Conservation (phyloP, 2,113 vertebrate species). For the Hiodon tergisus region DNA sequence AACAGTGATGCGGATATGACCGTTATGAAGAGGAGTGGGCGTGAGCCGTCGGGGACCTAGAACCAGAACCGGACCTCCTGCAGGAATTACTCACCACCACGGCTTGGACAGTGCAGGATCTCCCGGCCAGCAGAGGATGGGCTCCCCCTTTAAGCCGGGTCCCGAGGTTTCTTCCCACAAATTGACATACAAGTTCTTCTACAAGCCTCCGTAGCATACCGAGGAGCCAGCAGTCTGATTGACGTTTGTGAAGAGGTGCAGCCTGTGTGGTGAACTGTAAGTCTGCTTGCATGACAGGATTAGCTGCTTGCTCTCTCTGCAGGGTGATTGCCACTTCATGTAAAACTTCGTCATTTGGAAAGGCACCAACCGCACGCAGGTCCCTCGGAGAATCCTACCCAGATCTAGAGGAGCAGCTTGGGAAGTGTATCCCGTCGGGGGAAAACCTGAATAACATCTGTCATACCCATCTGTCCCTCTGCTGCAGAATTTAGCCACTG, state of each 20-base stretch:
- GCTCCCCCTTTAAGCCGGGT: no score
- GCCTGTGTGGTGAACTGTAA: background rate
- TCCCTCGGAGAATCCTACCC: slow-evolving; percentile 16
- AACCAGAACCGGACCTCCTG: no score
- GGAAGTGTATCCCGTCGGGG: slow-evolving; percentile 29
- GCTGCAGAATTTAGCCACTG: slow-evolving; percentile 22
- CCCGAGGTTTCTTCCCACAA: no score
- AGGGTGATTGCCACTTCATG: slow-evolving; percentile 30
- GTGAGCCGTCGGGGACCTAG: no score
- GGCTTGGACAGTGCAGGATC: no score
- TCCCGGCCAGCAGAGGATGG: no score
- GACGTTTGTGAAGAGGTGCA: background rate
- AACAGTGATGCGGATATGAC: no score
- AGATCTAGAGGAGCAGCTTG: slow-evolving; percentile 9
- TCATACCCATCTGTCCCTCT: slow-evolving; percentile 21
- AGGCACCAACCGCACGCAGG: slow-evolving; percentile 32
- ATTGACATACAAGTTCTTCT: no score
- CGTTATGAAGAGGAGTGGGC: no score
- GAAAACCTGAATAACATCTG: slow-evolving; percentile 32
- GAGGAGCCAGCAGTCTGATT: background rate
- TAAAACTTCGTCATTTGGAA: slow-evolving; percentile 33
- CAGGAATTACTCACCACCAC: no score
- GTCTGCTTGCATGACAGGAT: slow-evolving; percentile 25
- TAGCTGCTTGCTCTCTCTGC: slow-evolving; percentile 18
- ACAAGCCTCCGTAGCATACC: background rate